Evolutionary conservation across 2,888 invertebrate species (phyloP), one percentile per base, ranked within the genome.

Genomic region (Parnassius smintheus): DNA sequence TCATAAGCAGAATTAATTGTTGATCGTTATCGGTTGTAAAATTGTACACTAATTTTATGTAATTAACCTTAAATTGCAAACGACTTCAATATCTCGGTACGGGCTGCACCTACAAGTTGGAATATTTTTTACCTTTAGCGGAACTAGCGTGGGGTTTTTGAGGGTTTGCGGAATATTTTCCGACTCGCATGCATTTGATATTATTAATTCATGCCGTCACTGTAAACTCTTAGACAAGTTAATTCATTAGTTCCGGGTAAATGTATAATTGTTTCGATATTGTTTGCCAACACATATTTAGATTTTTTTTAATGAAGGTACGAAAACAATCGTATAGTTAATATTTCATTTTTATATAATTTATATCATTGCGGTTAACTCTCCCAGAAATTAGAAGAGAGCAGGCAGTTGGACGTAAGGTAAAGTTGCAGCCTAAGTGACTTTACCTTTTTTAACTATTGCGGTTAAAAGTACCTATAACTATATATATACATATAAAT

Each of bases 111-210:
- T 69, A 66, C 64, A n/a, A 58, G 67, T 58, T 59, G 13, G 8
- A 13, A 52, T 65, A 60, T 72, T 70, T 70, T 68, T 66, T 67
- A 67, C 62, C 67, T 67, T 68, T 70, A 61, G 65, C 70, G 73
- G 73, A 73, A 69, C 64, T 63, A 35, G 66, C 69, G 65, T 72
- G 72, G 72, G 72, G 70, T 74, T 75, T 75, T 72, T 66, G 61
- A 65, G 55, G 56, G 59, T 53, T 63, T 62, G 67, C 53, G 66
- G 64, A 64, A 60, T 64, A 64, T 63, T 59, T 60, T 60, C 52
- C 64, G 25, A 56, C 22, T 52, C 56, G 45, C 56, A 56, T 56
- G 52, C 56, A 59, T 64, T 57, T 57, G 56, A 61, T 54, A 56
- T 57, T 44, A 56, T 62, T 62, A 59, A 49, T 54, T 52, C n/a